These are phyloP conservation scores for Minunthozetes semirufus DNA, from an alignment of 2,888 invertebrate species.

Conservation along the genomic window DNA sequence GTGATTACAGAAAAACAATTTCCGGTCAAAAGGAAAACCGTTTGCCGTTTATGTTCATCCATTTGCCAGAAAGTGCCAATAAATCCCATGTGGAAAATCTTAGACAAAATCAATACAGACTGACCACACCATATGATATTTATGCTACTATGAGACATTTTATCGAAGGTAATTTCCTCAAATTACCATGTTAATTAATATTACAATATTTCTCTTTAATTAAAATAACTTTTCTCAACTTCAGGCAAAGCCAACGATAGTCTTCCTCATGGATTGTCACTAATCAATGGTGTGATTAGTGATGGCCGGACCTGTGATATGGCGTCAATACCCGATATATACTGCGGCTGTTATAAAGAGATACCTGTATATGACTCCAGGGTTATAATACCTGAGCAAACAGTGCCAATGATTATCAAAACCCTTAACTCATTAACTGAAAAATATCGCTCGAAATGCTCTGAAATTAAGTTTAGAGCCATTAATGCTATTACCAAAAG, in stretches of 20 bases:
- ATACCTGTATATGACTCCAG: conserved; percentile 57
- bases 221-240: neutral
- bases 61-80: conserved; percentile 50
- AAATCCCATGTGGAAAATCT: conserved; percentile 63
- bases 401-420: no score
- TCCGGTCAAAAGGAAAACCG: conserved; percentile 49
- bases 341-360: conserved; percentile 45
- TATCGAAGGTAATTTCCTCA: conserved; percentile 33
- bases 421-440: no score
- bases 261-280: no score
- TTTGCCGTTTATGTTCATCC: conserved; percentile 48
- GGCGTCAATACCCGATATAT: neutral
- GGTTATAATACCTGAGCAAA: no score
- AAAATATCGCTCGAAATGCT: no score
- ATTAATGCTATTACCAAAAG: no score
- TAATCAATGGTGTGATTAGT: no score
- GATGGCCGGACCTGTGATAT: neutral
- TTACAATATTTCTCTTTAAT: neutral
- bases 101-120: conserved; percentile 46
- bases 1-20: conserved; percentile 67
- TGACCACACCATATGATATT: conserved; percentile 50
- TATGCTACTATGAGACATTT: conserved; percentile 48
- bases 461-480: no score
- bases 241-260: no score
- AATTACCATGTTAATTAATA: neutral